phyloP scores from a whole-genome alignment of 2,797 vertebrate genomes.

The Ciconia nigra region DNA sequence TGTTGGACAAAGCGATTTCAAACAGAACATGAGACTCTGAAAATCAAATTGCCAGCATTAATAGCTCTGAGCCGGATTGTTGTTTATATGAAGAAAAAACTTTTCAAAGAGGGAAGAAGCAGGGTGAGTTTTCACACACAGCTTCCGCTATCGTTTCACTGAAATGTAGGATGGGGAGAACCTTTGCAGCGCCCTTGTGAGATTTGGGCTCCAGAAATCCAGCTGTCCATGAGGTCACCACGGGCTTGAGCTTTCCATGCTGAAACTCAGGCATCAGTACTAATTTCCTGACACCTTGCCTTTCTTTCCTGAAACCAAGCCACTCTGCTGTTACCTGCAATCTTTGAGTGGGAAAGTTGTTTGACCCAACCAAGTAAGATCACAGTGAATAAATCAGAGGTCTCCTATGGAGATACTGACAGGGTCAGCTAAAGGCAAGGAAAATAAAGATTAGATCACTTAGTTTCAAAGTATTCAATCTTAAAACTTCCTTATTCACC shows the following conservation, averaged over 20 bases:
- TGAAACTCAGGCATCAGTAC: not conserved
- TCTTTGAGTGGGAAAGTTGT: not conserved
- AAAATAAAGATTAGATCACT: not conserved
- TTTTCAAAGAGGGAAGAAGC: not conserved
- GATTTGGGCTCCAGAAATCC: not conserved
- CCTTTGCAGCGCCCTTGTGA: not conserved
- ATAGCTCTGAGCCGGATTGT: not conserved
- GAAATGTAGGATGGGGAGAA: not conserved
- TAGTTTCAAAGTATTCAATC: not conserved
- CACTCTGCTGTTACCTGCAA: not conserved
- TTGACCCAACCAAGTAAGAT: not conserved
- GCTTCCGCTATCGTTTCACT: not conserved
- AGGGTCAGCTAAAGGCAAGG: not conserved
- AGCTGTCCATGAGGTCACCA: not conserved
- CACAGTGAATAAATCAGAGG: not conserved
- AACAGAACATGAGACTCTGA: not conserved
- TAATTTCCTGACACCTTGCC: not conserved
- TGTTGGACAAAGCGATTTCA: not conserved
- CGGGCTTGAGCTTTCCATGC: not conserved
- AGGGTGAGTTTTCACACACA: not conserved
- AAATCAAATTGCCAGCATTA: not conserved
- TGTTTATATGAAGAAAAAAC: not conserved
- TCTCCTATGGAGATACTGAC: not conserved
- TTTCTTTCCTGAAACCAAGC: not conserved
- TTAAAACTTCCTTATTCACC: not conserved